phyloP scores from a whole-genome alignment of 1,140 invertebrate genomes.

The Pseudomyrmex cubaensis region DNA sequence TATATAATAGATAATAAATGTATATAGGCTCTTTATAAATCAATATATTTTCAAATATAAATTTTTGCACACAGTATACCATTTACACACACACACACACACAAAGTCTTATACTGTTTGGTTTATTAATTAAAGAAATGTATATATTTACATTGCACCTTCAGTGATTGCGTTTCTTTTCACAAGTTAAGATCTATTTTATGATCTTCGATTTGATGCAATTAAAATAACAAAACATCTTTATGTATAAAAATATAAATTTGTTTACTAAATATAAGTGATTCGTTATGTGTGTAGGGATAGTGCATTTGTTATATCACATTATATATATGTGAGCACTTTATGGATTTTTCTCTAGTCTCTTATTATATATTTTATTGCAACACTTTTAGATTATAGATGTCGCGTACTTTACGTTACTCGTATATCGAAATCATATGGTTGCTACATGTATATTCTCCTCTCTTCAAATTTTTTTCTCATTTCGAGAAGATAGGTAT shows the following conservation, averaged over 20 bases:
- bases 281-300: constrained; percentile 13
- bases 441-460: background rate
- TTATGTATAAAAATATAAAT: background rate
- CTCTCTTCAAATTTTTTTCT: too few relatives aligned
- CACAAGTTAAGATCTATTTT: background rate
- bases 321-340: constrained; percentile 31
- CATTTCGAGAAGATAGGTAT: background rate
- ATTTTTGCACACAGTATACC: constrained; percentile 1
- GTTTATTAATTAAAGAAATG: too few relatives aligned
- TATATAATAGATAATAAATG: background rate
- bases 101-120: too few relatives aligned
- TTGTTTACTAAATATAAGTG: constrained; percentile 7
- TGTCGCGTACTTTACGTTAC: background rate
- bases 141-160: background rate
- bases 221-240: background rate
- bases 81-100: background rate
- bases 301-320: constrained; percentile 29
- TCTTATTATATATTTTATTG: constrained; percentile 30
- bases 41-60: constrained; percentile 4
- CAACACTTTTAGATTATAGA: constrained; percentile 23
- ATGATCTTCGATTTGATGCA: background rate
- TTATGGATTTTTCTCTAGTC: constrained; percentile 49
- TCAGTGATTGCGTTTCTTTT: background rate
- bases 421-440: constrained; percentile 19
- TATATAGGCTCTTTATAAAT: constrained; percentile 58